Evolutionary conservation across 2,888 invertebrate species (phyloP).

Genomic region (Dolichopus griseipennis): DNA sequence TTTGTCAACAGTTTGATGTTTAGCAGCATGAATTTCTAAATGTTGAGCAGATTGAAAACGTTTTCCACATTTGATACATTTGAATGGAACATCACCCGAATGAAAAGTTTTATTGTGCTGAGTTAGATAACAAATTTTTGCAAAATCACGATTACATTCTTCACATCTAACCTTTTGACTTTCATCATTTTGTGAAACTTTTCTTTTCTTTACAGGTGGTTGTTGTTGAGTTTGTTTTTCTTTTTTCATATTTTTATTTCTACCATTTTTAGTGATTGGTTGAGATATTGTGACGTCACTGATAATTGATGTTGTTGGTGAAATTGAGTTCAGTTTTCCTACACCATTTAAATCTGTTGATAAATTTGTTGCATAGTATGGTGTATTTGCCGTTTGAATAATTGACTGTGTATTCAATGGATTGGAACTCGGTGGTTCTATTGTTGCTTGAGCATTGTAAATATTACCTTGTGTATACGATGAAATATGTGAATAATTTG

Average conservation of each 20-base stretch:
- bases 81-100: conserved; percentile 75
- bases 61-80: conserved; percentile 78
- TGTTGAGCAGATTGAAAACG: conserved; percentile 63
- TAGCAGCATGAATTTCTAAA: conserved; percentile 63
- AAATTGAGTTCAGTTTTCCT: conserved; percentile 7
- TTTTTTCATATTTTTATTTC: background rate
- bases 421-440: conserved; percentile 26
- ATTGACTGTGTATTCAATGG: conserved; percentile 24
- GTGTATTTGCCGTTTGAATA: background rate
- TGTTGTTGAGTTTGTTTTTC: background rate
- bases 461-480: conserved; percentile 58
- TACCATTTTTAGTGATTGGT: background rate
- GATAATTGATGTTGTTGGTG: conserved; percentile 39
- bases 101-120: conserved; percentile 88
- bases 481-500: conserved; percentile 29
- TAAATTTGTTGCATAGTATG: conserved; percentile 17
- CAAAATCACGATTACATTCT: conserved; percentile 76
- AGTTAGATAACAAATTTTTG: conserved; percentile 78
- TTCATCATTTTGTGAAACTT: background rate
- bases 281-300: background rate
- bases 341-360: conserved; percentile 13
- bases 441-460: conserved; percentile 41
- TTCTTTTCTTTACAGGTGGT: background rate
- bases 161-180: conserved; percentile 54
- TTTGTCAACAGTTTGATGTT: conserved; percentile 68